phyloP scores from a whole-genome alignment of 2,797 vertebrate species.

The Rhadinocentrus ornatus region DNA sequence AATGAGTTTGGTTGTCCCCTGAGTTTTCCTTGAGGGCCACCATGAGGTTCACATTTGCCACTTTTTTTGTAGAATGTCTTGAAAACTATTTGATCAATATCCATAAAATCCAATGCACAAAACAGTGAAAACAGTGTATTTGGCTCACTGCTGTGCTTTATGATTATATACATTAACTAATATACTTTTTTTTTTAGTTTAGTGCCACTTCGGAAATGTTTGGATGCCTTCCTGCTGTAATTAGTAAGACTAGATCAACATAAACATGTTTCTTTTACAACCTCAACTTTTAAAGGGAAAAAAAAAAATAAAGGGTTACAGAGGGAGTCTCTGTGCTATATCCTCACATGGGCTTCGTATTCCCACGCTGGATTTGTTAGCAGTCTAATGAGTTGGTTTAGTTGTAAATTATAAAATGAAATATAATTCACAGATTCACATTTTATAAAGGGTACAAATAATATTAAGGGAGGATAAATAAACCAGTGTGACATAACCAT shows the following conservation, averaged over 20 bases:
- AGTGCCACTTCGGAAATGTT: background rate
- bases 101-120: background rate
- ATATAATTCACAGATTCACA: constrained; percentile 14
- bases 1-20: background rate
- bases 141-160: background rate
- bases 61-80: background rate
- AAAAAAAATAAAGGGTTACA: background rate
- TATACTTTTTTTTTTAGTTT: background rate
- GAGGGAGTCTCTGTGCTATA: background rate
- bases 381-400: constrained; percentile 43
- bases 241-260: background rate
- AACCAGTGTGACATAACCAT: constrained; percentile 7
- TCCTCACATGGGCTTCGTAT: constrained; percentile 5
- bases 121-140: background rate
- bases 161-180: background rate
- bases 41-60: background rate
- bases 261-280: background rate
- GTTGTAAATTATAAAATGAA: constrained; percentile 7
- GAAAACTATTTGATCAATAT: background rate
- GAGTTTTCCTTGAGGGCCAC: background rate
- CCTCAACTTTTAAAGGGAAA: background rate
- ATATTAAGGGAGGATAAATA: constrained; percentile 32
- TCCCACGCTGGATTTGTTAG: constrained; percentile 45
- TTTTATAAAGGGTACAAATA: constrained; percentile 9
- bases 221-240: background rate